Conservation (phyloP, 2,113 vertebrate genomes). For the Gnathonemus echidnorhynchus region DNA sequence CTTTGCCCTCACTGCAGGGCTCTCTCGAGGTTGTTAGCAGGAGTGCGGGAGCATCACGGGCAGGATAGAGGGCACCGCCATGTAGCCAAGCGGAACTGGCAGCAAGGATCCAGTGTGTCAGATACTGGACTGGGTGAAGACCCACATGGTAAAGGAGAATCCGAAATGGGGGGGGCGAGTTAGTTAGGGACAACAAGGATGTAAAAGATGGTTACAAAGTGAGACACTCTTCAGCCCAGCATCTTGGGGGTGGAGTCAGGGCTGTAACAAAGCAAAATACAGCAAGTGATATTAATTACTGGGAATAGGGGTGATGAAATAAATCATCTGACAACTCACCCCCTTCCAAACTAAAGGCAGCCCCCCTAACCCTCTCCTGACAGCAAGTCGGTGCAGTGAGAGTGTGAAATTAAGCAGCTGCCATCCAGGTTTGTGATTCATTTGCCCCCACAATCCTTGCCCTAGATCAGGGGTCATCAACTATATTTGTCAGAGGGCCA, state of each 20-base stretch:
- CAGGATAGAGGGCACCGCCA: neutral
- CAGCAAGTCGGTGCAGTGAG: neutral
- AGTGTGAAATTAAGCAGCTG: neutral
- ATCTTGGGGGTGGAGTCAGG: neutral
- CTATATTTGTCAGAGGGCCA: too few species aligned
- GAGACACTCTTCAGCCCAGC: neutral
- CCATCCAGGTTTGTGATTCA: neutral
- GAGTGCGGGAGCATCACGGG: neutral
- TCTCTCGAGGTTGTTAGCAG: neutral
- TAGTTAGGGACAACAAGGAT: neutral
- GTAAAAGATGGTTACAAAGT: neutral
- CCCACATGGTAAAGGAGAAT: neutral
- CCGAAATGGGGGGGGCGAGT: neutral
- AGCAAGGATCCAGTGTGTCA: neutral
- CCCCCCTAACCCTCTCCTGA: neutral
- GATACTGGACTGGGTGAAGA: neutral
- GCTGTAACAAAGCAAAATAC: neutral
- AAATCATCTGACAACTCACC: neutral
- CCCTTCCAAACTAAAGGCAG: neutral
- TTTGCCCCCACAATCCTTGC: neutral
- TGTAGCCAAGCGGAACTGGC: neutral
- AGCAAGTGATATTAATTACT: neutral
- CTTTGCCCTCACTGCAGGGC: neutral
- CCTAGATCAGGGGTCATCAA: too few species aligned
- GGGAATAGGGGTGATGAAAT: neutral